phyloP scores from a whole-genome alignment of 2,797 vertebrate genomes.

The Sebastes oblongus region DNA sequence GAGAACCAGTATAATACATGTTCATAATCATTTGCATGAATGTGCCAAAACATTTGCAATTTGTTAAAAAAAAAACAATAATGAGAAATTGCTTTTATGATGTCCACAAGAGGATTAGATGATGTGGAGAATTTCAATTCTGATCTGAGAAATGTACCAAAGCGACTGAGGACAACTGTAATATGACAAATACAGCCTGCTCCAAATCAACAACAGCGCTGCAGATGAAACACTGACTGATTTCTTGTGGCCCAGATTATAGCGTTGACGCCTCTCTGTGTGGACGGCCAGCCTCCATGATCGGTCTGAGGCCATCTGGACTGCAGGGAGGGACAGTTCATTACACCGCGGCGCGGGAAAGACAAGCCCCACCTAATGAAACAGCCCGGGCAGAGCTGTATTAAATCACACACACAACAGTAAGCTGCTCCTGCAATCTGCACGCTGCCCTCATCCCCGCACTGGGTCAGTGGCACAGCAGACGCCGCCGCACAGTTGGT shows the following conservation, averaged over 20 bases:
- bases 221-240: neutral
- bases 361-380: constrained; percentile 77
- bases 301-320: constrained; percentile 77
- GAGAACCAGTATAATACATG: neutral
- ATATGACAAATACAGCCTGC: neutral
- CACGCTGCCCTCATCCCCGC: constrained; percentile 51
- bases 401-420: constrained; percentile 68
- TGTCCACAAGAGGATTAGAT: neutral
- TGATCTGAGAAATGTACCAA: neutral
- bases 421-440: constrained; percentile 74
- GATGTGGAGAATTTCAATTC: neutral
- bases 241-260: constrained; percentile 58
- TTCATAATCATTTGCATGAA: neutral
- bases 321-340: constrained; percentile 63
- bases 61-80: neutral
- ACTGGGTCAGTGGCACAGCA: constrained; percentile 78
- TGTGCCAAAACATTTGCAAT: neutral
- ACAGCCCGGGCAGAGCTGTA: constrained; percentile 56
- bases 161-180: neutral
- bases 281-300: constrained; percentile 27
- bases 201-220: neutral
- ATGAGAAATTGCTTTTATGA: neutral
- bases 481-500: constrained; percentile 22
- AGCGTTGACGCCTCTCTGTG: constrained; percentile 15
- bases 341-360: constrained; percentile 58